These are phyloP conservation scores for Poeciliopsis turneri DNA, from an alignment of 2,797 vertebrate genomes.

Conservation along the genomic window DNA sequence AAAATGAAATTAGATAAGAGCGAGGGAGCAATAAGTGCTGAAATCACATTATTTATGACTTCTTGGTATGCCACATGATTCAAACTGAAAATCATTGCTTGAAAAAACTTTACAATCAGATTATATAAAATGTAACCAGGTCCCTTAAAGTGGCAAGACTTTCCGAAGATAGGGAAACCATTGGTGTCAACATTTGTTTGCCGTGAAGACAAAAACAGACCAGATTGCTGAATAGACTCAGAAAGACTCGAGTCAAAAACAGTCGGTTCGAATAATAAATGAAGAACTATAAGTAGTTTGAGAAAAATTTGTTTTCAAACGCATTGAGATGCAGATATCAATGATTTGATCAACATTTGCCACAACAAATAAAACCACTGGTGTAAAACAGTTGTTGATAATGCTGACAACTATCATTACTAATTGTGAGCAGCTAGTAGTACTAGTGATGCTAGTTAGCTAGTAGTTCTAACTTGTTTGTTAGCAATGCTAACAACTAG, in stretches of 20 bases:
- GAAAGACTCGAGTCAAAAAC: background rate
- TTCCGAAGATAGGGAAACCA: background rate
- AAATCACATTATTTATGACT: background rate
- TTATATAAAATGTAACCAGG: background rate
- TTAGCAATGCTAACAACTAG: too few species aligned
- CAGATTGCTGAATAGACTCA: background rate
- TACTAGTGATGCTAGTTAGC: too few species aligned
- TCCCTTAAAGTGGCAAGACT: background rate
- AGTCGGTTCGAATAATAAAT: background rate
- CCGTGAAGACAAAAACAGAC: background rate
- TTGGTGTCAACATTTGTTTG: background rate
- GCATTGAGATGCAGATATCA: background rate
- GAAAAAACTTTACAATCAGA: background rate
- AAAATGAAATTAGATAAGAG: conserved; percentile 20
- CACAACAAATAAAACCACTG: background rate
- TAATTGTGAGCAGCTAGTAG: too few species aligned
- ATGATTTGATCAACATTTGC: background rate
- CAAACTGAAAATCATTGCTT: background rate
- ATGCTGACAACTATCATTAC: too few species aligned
- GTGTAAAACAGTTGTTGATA: background rate
- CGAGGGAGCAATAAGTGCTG: conserved; percentile 8
- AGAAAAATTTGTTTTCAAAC: background rate
- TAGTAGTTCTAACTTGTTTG: too few species aligned
- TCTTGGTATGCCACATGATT: background rate
- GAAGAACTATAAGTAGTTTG: background rate